Evolutionary conservation across 1,140 invertebrate species (phyloP), one percentile per base, ranked within the genome.

Genomic region (Microplitis demolitor): DNA sequence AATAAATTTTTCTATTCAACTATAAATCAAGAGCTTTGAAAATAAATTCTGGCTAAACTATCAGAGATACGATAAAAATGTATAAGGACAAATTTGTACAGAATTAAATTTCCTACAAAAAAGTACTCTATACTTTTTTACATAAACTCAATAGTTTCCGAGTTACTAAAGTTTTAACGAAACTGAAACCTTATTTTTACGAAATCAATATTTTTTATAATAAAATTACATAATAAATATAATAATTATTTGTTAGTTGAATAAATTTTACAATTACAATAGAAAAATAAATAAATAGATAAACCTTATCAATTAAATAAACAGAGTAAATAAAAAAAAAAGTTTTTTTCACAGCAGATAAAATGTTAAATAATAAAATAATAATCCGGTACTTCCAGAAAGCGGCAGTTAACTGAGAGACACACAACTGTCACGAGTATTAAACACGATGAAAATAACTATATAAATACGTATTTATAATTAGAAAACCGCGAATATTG

Each of bases 401-500:
- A 78, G 69, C 69, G 37, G 61, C n/a, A 69, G 71, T 56, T 66
- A 76, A 81, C 80, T 77, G 74, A 78, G 73, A 76, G 72, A 73
- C 50, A 73, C 56, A 73, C 70, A 74, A 78, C 78, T 79, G 66
- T 64, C 73, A 69, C 66, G 60, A 78, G 39, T 71, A 72, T 64
- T 67, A 74, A 78, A 76, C 73, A 71, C 56, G 73, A 56, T 60
- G 56, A 56, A n/a, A 56, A 56, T 56, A 56, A 16, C 14, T 56
- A 54, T 54, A n/a, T 39, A 39, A 39, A 39, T 39, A 11, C 53
- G 37, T 4, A n/a, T 67, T 75, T 82, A 82, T 81, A 79, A 75
- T 82, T 82, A 80, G 80, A 75, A 75, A 80, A 56, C 74, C 69
- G 54, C 72, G 67, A 78, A 80, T 77, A 80, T 69, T 72, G 72